phyloP scores from a whole-genome alignment of 2,797 vertebrate species.

The Astyanax mexicanus region DNA sequence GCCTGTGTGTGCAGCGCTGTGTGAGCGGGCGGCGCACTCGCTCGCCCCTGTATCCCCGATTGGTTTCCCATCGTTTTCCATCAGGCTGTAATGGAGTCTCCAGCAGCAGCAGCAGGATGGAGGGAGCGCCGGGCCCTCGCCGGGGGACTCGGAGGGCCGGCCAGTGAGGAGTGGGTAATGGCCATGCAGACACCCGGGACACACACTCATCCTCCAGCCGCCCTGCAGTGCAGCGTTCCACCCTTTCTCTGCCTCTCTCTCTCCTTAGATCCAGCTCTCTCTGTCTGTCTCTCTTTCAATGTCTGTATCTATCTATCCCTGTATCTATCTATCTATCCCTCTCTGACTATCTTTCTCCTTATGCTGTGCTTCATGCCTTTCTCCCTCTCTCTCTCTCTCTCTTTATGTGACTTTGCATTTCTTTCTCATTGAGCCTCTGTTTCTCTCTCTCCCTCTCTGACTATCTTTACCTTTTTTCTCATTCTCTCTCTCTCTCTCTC shows the following conservation, averaged over 20 bases:
- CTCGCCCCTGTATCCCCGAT: slow-evolving; percentile 67
- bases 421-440: too few species aligned
- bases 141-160: slow-evolving; percentile 61
- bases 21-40: slow-evolving; percentile 64
- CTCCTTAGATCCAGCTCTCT: not conserved
- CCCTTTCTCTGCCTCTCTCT: not conserved
- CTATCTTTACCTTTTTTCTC: too few species aligned
- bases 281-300: not conserved
- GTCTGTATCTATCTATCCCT: not conserved
- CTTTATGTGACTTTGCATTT: too few species aligned
- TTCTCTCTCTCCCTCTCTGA: too few species aligned
- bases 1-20: slow-evolving; percentile 72
- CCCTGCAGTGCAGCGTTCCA: not conserved
- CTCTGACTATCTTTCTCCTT: not conserved
- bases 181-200: slow-evolving; percentile 51
- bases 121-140: slow-evolving; percentile 54
- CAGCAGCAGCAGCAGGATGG: slow-evolving; percentile 71
- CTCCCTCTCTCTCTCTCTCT: too few species aligned
- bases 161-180: slow-evolving; percentile 65
- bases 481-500: too few species aligned
- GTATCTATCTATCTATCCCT: not conserved
- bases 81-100: slow-evolving; percentile 76
- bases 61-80: slow-evolving; percentile 72
- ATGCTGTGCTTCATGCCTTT: too few species aligned
- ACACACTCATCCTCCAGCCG: slow-evolving; percentile 32